phyloP scores from a whole-genome alignment of 1,140 invertebrate genomes.

The Meloidogyne hapla region DNA sequence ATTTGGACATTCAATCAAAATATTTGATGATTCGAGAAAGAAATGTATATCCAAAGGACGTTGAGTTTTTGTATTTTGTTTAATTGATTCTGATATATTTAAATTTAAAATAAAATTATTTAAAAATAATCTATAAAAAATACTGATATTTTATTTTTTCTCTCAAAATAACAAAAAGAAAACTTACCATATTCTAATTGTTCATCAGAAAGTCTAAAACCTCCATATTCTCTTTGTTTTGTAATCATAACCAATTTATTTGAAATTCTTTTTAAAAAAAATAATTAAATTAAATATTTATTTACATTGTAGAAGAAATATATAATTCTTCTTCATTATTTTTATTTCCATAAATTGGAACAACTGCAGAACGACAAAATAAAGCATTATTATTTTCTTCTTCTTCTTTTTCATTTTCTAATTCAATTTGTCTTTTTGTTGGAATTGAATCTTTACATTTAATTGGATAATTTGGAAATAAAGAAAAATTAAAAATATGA shows the following conservation, averaged over 20 bases:
- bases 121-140: neutral
- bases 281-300: neutral
- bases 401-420: constrained; percentile 1
- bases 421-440: neutral
- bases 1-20: constrained; percentile 66
- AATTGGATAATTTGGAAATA: constrained; percentile 66
- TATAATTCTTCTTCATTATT: constrained; percentile 5
- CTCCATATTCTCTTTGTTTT: constrained; percentile 36
- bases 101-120: neutral
- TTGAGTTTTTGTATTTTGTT: constrained; percentile 14
- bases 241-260: constrained; percentile 43
- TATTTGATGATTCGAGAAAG: constrained; percentile 40
- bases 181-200: constrained; percentile 49
- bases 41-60: constrained; percentile 52
- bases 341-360: constrained; percentile 29
- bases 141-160: neutral
- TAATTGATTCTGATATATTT: constrained; percentile 26
- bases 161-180: neutral
- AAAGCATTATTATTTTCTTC: constrained; percentile 21
- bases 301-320: constrained; percentile 36
- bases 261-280: constrained; percentile 40
- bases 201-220: constrained; percentile 43
- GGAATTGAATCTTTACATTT: constrained; percentile 28
- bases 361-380: constrained; percentile 48
- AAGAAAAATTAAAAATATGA: constrained; percentile 70